Conservation (phyloP, 2,113 vertebrate species). For the Lipophrys pholis region DNA sequence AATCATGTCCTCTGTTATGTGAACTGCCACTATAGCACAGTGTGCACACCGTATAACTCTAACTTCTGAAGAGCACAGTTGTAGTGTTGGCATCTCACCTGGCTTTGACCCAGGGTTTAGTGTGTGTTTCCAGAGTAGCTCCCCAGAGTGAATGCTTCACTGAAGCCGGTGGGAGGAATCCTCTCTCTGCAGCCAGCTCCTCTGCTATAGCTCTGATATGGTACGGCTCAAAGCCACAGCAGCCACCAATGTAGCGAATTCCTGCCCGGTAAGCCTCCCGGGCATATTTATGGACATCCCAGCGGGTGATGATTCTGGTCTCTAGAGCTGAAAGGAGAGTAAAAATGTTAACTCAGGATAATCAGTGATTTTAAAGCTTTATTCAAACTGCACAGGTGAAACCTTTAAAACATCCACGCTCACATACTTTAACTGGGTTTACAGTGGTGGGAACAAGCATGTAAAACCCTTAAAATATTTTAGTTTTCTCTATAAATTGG, state of each 20-base stretch:
- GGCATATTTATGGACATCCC: constrained; percentile 89
- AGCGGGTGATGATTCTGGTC: constrained; percentile 86
- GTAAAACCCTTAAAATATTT: not conserved
- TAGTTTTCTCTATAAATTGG: not conserved
- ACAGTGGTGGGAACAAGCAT: no score
- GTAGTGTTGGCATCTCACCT: constrained; percentile 79
- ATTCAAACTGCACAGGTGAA: not conserved
- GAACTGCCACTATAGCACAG: not conserved
- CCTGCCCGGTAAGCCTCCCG: constrained; percentile 89
- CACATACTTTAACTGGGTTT: no score
- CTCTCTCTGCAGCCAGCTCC: constrained; percentile 89
- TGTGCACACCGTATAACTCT: not conserved
- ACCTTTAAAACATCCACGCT: no score
- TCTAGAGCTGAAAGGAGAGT: constrained; percentile 78
- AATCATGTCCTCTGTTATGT: not conserved
- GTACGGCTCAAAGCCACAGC: constrained; percentile 95
- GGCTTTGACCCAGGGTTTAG: constrained; percentile 95
- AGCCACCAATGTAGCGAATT: constrained; percentile 91
- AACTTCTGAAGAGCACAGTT: no score
- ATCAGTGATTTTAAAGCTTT: not conserved
- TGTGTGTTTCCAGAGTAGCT: constrained; percentile 89
- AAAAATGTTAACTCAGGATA: not conserved
- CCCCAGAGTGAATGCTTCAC: constrained; percentile 94
- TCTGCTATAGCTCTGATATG: constrained; percentile 92
- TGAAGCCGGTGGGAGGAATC: constrained; percentile 89